Evolutionary conservation across 2,797 vertebrate genomes (phyloP), one percentile per base, ranked within the genome.

Genomic region (Orientallactaga sibirica): DNA sequence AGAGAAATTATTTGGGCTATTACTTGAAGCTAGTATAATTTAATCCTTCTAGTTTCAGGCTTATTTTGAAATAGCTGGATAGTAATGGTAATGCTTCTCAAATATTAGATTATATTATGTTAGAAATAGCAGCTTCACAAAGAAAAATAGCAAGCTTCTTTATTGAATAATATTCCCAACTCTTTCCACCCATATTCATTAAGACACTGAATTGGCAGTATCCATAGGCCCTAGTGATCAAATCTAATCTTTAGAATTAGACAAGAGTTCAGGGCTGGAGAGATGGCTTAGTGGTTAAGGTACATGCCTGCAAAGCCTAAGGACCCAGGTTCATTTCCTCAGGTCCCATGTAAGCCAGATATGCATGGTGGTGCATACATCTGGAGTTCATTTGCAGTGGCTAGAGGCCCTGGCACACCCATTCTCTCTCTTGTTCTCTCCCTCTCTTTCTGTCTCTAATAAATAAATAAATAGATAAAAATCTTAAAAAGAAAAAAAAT

Each of bases 51-150:
- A 88, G 25, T 88, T 86, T 93, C 55, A 92, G n/a, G 5, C 61
- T 90, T 92, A 83, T 88, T 95, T 94, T 71, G 81, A 94, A 95
- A 88, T 90, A 94, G 67, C 58, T 83, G 27, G 33, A 78, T 75
- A 33, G n/a, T 84, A 24, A 94, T 90, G 9, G 70, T 70, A 41
- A 58, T 88, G 10, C 18, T 61, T 93, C 29, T 86, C 68, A 90
- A 88, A 84, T 81, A 92, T 18, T 89, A 16, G 29, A 62, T 95
- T 92, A 73, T 18, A 58, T 68, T 71, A 82, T 52, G 11, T 90
- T 90, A 91, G 81, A 96, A 95, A 90, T 58, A 91, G 29, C 41
- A 37, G 66, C n/a, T 80, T 90, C 67, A 92, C 70, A 73, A 61
- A 86, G 67, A 81, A 91, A 91, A 67, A 84, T 91, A 75, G 25